Base-by-base conservation (phyloP, 2,888 invertebrate species). In the Phyto melanocephala region DNA sequence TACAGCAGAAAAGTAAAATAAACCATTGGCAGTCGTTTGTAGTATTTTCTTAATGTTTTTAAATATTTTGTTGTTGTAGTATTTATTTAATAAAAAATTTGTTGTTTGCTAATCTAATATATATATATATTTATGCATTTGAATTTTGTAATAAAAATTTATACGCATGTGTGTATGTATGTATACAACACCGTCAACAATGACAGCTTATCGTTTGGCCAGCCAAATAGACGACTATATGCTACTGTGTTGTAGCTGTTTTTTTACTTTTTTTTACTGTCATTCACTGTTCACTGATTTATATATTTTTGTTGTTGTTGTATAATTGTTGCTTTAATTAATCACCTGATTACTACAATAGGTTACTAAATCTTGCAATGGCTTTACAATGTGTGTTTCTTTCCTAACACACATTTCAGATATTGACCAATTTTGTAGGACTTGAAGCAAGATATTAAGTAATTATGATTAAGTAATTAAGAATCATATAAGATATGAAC, bases 21-120 rank as follows among this genome's bases (percentile, higher is more conserved):
- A 71, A 79, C 65, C 63, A 62, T 75, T 80, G 62, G 60, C 80
- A 68, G 62, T 63, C 74, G 50, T 52, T 65, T 47, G 37, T 40
- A 20, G 24, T 28, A 17, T 68, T 77, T 52, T 62, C 40, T 54
- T 70, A 33, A 67, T 50, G 11, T n/a, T 67, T 60, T 67, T 45
- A 20, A 45, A 17, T n/a, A 42, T 24, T 47, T 20, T 50, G 17
- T 65, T 45, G 17, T 42, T 10, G 7, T 20, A 45, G 20, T 22
- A 10, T 58, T 56, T 58, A 13, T 60, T 22, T 24, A 11, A 28
- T 37, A 40, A 68, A n/a, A 45, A 67, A 76, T 50, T 60, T 37
- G 24, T 40, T 28, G 45, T 28, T 77, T 62, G 62, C 76, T 28
- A 63, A 42, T 78, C 54, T 70, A 33, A 52, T 42, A 42, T 60